Evolutionary conservation across 2,113 vertebrate genomes (phyloP).

Genomic region (Antechinus stuartii): DNA sequence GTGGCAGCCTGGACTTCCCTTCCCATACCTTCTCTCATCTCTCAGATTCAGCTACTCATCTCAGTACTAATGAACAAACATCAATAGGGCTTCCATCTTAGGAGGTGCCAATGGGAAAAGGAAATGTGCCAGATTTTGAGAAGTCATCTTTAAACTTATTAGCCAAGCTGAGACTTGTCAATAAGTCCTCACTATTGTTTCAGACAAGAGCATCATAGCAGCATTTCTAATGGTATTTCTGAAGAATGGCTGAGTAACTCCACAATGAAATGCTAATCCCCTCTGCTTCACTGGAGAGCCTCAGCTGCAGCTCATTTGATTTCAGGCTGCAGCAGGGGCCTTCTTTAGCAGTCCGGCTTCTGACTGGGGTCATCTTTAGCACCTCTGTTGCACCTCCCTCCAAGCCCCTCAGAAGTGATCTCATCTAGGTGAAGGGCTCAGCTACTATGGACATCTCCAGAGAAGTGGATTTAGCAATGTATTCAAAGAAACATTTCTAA

Average conservation of each 20-base stretch:
- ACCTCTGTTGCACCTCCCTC: background rate
- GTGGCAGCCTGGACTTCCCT: constrained; percentile 39
- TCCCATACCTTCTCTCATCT: constrained; percentile 33
- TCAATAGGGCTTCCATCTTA: constrained; percentile 35
- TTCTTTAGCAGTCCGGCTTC: background rate
- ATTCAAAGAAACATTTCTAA: background rate
- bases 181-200: constrained; percentile 43
- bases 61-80: constrained; percentile 53
- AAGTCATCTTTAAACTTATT: constrained; percentile 38
- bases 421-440: background rate
- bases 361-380: background rate
- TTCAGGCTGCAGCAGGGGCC: background rate
- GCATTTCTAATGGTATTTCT: constrained; percentile 52
- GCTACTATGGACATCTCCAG: background rate
- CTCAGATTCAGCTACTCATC: constrained; percentile 40
- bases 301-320: background rate
- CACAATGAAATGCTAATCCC: background rate
- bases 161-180: constrained; percentile 13
- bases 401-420: background rate
- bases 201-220: constrained; percentile 29
- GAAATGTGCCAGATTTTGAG: background rate
- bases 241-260: constrained; percentile 21
- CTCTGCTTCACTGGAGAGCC: background rate
- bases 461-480: background rate
- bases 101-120: background rate